Evolutionary conservation across 2,113 vertebrate genomes (phyloP), one percentile per base, ranked within the genome.

Genomic region (Zosterops borbonicus): DNA sequence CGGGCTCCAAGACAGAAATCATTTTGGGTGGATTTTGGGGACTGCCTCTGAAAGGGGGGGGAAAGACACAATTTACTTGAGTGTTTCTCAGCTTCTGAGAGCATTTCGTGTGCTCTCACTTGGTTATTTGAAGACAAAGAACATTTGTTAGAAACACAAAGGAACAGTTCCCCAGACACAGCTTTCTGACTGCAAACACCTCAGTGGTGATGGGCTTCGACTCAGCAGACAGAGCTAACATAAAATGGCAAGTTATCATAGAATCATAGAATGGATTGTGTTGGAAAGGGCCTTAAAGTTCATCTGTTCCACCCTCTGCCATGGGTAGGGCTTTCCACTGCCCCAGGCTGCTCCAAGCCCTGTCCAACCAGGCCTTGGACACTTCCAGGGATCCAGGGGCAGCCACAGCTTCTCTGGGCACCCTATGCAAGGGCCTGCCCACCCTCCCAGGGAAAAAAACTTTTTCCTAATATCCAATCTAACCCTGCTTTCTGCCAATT

Each of bases 1-100:
- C 41, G 0, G 98, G 96, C 28, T 97, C 81, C 1, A 89, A 95
- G 5, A 98, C 70, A 9, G 96, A 96, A 67, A 99, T 99, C 99
- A 99, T 99, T 39, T 39, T 39, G 39, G 13, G n/a, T 27, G 69
- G 83, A 2, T 15, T 23, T 4, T 49, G 83, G 63, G 84, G 74
- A 35, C 23, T 14, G 92, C 83, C 89, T 97, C 18, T 6, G 24
- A 41, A 58, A 60, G 11, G 18, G 31, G 31, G 31, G 78, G 4
- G 17, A 56, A 44, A 33, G 16, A 14, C 5, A 29, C 6, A 8
- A 31, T n/a, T 60, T 5, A 49, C 20, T 28, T 2, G 2, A 37
- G 79, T 0, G 0, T 21, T 74, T 44, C 14, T 5, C 42, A 39
- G 27, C 9, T 16, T 7, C 28, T 19, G 24, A 52, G 47, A 74